These are phyloP conservation scores for Cathartes aura DNA, from an alignment of 2,113 vertebrate genomes.

Conservation along the genomic window DNA sequence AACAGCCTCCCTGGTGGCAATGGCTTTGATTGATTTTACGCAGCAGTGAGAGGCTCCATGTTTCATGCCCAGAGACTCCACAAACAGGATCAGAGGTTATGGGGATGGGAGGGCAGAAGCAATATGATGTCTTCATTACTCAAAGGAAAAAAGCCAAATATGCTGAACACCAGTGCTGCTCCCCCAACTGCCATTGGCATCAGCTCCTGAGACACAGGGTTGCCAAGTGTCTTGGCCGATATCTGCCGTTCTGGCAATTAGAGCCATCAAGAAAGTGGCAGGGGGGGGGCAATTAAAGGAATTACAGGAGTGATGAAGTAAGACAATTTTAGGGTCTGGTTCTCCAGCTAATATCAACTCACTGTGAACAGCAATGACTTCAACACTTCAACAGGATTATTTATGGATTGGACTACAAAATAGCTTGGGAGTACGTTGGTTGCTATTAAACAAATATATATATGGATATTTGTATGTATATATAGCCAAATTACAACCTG, in stretches of 20 bases:
- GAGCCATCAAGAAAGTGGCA: background rate
- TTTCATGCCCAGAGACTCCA: constrained; percentile 10
- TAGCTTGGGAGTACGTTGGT: background rate
- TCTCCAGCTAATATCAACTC: background rate
- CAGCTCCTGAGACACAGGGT: background rate
- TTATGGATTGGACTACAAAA: background rate
- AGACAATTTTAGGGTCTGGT: background rate
- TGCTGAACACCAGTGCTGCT: background rate
- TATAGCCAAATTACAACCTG: background rate
- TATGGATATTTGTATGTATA: background rate
- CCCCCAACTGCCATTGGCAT: constrained; percentile 40
- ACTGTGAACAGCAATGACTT: background rate
- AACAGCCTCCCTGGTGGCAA: constrained; percentile 50
- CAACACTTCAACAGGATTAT: background rate
- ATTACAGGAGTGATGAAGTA: background rate
- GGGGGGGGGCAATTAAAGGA: background rate
- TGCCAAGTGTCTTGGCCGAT: constrained; percentile 33
- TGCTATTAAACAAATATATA: background rate
- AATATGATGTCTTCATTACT: constrained; percentile 67
- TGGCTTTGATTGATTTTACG: constrained; percentile 49
- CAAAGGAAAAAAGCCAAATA: constrained; percentile 44
- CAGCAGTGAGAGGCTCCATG: constrained; percentile 13
- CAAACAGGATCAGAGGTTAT: constrained; percentile 47
- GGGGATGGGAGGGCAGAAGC: background rate
- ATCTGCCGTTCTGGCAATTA: background rate